Base-by-base conservation (phyloP, 35 echinoderm and acorn worm genomes). In the Amphiura filiformis region DNA sequence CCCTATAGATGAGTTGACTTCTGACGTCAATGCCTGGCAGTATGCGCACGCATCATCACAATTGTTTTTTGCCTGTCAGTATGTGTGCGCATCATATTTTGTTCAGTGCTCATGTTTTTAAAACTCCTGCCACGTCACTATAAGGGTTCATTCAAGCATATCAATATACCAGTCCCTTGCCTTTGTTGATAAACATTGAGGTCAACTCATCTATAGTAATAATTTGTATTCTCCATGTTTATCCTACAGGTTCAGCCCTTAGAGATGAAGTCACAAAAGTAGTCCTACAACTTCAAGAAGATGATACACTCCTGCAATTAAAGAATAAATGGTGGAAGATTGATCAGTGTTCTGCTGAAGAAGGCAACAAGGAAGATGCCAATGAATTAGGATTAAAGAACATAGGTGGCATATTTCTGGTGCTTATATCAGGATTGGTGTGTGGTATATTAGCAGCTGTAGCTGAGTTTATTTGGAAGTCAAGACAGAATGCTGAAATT, bases 401-500 rank as follows among this genome's bases (percentile, higher is more conserved):
- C 80, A 99, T 99, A 35, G 96, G 96, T 14, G 96, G 96, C 26
- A 99, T 99, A 75, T 99, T 99, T 79, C 87, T 99, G n/a, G 96
- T 99, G 2, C 84, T 99, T 9, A 77, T 99, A 7, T 83, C 90
- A 35, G 96, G 96, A 2, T 90, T 99, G 32, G 84, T 94, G 34
- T 80, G 84, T 65, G 93, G 96, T 20, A 81, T 94, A 0, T 90
- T 99, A 84, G 91, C 90, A 78, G 96, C 96, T 0, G 83, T 99
- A 28, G 93, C 93, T 41, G 96, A 99, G 85, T 99, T 99, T 78
- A 81, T 99, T 26, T 99, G 96, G 96, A 99, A 99, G 40, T 99
- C 96, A 57, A 82, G 96, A 75, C 96, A 99, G 49, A 99, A 99
- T 87, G 96, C 96, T n/a, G 84, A 92, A 79, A 89, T 99, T 34